These are phyloP conservation scores for Tridacna gigas DNA, from an alignment of 2,888 invertebrate species.

Conservation along the genomic window DNA sequence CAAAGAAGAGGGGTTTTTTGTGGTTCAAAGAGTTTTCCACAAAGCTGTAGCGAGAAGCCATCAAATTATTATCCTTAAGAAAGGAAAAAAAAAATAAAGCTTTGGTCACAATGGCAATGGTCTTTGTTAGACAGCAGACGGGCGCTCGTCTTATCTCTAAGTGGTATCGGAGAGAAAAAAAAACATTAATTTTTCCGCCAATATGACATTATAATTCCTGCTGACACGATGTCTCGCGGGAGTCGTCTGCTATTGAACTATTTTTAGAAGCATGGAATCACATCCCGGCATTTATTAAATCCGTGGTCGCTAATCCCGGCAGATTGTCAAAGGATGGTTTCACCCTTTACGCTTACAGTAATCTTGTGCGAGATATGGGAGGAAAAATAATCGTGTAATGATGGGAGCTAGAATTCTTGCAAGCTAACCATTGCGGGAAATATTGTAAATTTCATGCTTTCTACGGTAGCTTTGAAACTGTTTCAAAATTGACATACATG, in stretches of 20 bases:
- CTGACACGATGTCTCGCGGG: conserved; percentile 15
- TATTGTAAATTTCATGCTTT: no score
- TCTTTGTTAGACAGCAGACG: conserved; percentile 20
- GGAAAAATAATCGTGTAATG: no score
- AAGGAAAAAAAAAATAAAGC: neutral
- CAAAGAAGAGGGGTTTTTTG: no score
- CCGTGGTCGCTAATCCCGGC: conserved; percentile 1
- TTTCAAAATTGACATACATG: no score
- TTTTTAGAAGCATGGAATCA: conserved; percentile 9
- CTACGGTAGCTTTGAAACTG: no score
- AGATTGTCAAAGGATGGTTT: neutral
- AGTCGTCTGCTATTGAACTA: conserved; percentile 20
- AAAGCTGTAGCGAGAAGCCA: neutral
- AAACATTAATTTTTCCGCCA: conserved; percentile 23
- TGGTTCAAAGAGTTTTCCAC: no score
- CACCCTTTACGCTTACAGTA: no score
- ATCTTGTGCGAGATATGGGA: no score
- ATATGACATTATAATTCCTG: conserved; percentile 29
- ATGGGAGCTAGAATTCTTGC: no score
- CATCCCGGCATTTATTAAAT: conserved; percentile 1
- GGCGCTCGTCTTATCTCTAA: conserved; percentile 18
- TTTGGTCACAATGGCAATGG: conserved; percentile 25
- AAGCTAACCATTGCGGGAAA: no score
- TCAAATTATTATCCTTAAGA: neutral
- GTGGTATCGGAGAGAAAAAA: conserved; percentile 20